A percentile compares a stretch with the other conserved stretches of the same genome.
Conservation (phyloP, 1,140 invertebrate genomes). For the Magallana ariakensis region DNA sequence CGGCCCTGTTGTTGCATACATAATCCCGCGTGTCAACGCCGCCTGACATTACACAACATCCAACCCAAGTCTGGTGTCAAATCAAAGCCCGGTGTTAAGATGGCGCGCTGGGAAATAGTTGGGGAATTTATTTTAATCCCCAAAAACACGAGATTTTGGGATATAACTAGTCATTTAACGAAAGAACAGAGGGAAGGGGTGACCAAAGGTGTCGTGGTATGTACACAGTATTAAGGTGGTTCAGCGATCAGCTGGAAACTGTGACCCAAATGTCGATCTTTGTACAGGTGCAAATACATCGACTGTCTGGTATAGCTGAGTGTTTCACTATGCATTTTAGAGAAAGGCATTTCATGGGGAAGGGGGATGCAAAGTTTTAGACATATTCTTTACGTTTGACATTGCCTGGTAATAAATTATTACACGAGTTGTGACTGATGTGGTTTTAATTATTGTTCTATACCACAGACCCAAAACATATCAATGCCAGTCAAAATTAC, state of each 20-base stretch:
- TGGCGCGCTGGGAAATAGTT: not conserved
- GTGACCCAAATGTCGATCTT: not conserved
- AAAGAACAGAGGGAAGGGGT: not conserved
- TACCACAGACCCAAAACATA: too few relatives aligned
- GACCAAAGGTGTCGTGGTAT: not conserved
- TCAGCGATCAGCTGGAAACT: not conserved
- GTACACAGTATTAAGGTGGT: not conserved
- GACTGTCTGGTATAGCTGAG: too few relatives aligned
- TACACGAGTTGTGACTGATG: too few relatives aligned
- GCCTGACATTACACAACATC: not conserved
- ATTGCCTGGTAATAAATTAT: too few relatives aligned
- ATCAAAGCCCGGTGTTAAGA: not conserved
- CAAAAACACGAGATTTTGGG: not conserved
- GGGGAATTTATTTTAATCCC: not conserved
- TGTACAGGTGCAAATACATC: not conserved
- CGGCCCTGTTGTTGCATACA: slow-evolving; percentile 26
- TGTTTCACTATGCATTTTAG: too few relatives aligned
- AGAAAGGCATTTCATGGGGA: too few relatives aligned
- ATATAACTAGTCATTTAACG: not conserved
- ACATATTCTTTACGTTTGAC: too few relatives aligned
- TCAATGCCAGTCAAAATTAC: too few relatives aligned
- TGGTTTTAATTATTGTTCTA: too few relatives aligned
- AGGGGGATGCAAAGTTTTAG: too few relatives aligned
- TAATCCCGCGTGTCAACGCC: not conserved
- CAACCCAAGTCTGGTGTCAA: not conserved